Evolutionary conservation across 2,113 vertebrate genomes (phyloP).

Genomic region (Pyrgilauda ruficollis): DNA sequence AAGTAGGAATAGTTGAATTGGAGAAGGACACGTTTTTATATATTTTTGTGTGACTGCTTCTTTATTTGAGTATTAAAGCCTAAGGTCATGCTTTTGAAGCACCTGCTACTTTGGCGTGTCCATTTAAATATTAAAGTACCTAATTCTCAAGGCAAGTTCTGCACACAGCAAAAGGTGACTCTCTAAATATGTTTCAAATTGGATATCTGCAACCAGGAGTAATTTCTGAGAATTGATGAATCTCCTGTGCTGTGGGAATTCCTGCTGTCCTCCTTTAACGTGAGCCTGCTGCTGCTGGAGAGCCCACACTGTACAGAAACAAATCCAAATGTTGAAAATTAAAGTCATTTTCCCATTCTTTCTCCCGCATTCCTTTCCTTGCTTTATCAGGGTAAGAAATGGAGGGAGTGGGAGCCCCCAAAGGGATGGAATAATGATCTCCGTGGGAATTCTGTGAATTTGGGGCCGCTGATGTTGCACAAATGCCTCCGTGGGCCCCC

Average conservation of each 20-base stretch:
- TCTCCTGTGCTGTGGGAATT: not conserved
- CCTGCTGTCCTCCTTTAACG: not conserved
- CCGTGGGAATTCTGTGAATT: not conserved
- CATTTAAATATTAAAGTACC: not conserved
- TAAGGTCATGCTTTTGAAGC: not conserved
- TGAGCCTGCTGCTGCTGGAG: rapidly evolving
- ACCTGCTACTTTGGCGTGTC: not conserved
- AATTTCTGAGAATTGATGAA: not conserved
- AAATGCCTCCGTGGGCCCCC: not conserved
- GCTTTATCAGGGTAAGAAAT: not conserved
- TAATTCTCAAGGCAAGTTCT: not conserved
- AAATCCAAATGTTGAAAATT: not conserved
- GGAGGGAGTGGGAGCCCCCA: not conserved
- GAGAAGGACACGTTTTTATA: not conserved
- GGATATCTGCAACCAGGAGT: not conserved
- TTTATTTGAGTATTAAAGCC: not conserved
- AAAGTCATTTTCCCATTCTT: not conserved
- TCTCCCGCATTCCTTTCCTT: not conserved
- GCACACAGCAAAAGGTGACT: not conserved
- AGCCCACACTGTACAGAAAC: not conserved
- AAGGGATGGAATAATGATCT: constrained; percentile 1
- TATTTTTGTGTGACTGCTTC: not conserved
- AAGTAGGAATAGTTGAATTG: not conserved
- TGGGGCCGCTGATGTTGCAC: not conserved
- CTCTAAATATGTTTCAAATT: not conserved